Base-by-base conservation (phyloP, 2,797 vertebrate species). In the Craterocephalus amniculus region DNA sequence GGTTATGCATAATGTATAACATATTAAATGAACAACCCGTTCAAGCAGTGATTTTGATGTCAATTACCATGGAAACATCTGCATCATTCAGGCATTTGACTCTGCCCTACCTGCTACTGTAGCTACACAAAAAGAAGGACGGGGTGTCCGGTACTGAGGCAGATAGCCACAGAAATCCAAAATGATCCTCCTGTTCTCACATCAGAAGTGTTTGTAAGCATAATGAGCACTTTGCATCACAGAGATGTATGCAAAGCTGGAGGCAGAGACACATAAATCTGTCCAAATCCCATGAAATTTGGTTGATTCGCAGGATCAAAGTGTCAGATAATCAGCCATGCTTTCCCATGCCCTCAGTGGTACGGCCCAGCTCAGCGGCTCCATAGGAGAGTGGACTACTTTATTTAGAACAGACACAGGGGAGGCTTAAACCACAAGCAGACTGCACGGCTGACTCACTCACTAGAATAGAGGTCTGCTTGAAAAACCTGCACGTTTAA, bases 381-480 rank as follows among this genome's bases (percentile, higher is more conserved):
- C 82, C 71, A 83, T 70, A 76, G 76, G 73, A 70, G 65, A 85
- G 82, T 43, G 74, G 80, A 83, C 83, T 54, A 79, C 84, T 90
- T 79, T 80, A 87, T 91, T 92, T 89, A 92, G 84, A 87, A 63
- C 71, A 26, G 54, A 72, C 55, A 70, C 56, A 72, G 49, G 56
- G 70, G 81, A 79, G 58, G 34, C 26, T 70, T 61, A 82, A 91
- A 88, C 89, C 87, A 91, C 88, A 86, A 79, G 81, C 85, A 89
- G 87, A 90, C 87, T 81, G 79, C 80, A 58, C 7, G 77, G 67
- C 79, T 89, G 88, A 91, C 80, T 91, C 89, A 89, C 72, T 20
- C 72, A 73, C 86, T 36, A 79, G 76, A 89, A 89, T 84, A 88
- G 72, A 87, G 69, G 66, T 69, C 78, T 83, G 70, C 69, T 64